Evolutionary conservation across 2,113 vertebrate genomes (phyloP).

Genomic region (Tyto alba): DNA sequence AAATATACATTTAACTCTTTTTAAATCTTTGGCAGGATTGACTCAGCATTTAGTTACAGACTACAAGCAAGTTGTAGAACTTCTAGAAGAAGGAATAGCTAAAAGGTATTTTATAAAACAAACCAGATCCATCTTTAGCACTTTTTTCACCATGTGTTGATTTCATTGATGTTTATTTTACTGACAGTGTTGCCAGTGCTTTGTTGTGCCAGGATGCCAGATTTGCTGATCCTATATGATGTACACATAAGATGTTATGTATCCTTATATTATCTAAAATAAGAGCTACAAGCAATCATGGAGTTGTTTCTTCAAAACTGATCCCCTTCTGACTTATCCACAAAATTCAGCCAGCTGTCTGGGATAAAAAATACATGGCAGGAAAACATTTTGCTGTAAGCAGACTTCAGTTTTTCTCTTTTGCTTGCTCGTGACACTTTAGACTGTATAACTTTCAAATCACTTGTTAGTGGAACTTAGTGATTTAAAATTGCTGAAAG

Average conservation of each 20-base stretch:
- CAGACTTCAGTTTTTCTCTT: background rate
- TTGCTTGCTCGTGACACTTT: background rate
- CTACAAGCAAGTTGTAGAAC: slow-evolving; percentile 88
- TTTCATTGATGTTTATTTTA: background rate
- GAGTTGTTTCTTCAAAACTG: background rate
- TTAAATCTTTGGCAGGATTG: slow-evolving; percentile 78
- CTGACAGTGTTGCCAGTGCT: background rate
- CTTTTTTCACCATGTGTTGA: background rate
- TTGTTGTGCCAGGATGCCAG: background rate
- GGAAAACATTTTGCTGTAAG: background rate
- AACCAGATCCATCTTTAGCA: background rate
- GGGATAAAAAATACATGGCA: background rate
- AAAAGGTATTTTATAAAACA: slow-evolving; percentile 78
- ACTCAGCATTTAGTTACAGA: slow-evolving; percentile 91
- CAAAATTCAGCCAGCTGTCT: background rate
- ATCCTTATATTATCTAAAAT: background rate
- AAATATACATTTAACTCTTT: background rate
- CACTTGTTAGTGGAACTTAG: background rate
- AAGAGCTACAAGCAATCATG: background rate
- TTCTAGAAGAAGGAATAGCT: slow-evolving; percentile 91
- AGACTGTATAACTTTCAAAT: background rate
- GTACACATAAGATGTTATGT: rapidly evolving
- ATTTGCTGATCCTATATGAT: background rate
- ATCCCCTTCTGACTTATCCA: background rate
- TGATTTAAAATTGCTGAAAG: background rate